Percentiles rank a stretch among this genome's conserved stretches.
Evolutionary conservation across 2,797 vertebrate genomes (phyloP).

Genomic region (Acridotheres tristis): DNA sequence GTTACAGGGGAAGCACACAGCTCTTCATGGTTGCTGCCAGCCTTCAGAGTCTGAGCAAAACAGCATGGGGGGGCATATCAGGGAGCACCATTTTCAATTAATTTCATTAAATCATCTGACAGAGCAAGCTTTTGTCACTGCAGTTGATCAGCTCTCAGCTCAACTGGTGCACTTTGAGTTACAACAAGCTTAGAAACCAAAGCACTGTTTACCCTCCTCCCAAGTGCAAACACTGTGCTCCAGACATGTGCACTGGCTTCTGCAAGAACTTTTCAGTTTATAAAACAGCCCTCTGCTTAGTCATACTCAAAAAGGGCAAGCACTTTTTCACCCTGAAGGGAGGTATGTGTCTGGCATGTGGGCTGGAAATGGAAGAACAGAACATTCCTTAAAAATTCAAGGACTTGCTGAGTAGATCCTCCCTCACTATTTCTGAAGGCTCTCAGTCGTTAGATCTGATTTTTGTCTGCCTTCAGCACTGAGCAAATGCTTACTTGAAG

Average conservation of each 20-base stretch:
- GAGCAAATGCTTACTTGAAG: not conserved
- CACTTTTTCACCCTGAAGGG: slow-evolving; percentile 31
- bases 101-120: not conserved
- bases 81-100: not conserved
- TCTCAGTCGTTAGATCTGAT: not conserved
- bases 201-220: not conserved
- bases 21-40: not conserved
- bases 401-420: not conserved
- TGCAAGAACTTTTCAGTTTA: slow-evolving; percentile 11
- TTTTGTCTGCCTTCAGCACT: not conserved
- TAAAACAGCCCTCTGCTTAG: slow-evolving; percentile 25
- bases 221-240: not conserved
- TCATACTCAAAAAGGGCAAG: slow-evolving; percentile 26
- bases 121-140: not conserved
- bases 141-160: not conserved
- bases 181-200: not conserved
- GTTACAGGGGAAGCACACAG: not conserved
- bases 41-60: not conserved
- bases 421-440: not conserved
- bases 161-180: not conserved
- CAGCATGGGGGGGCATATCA: not conserved
- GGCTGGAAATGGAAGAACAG: not conserved
- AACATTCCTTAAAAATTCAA: not conserved
- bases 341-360: not conserved
- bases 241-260: not conserved